Evolutionary conservation across 2,113 vertebrate genomes (phyloP).

Genomic region (Aspidoscelis tigris): DNA sequence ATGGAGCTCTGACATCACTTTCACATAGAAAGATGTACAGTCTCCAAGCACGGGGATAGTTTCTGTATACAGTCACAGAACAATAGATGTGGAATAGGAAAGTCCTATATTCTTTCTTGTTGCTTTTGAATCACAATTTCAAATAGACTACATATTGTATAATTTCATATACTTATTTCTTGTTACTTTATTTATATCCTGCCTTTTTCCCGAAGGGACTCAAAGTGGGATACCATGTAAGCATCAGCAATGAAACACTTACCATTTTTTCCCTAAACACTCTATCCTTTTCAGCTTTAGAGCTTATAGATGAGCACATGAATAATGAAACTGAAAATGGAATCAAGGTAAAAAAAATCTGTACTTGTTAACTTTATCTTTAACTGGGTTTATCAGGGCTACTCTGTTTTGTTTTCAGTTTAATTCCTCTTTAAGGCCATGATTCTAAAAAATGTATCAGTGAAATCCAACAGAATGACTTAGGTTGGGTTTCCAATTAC

Average conservation of each 20-base stretch:
- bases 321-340: conserved; percentile 77
- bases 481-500: not conserved
- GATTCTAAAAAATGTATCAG: not conserved
- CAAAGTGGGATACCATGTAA: not conserved
- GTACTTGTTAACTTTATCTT: conserved; percentile 41
- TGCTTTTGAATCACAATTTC: not conserved
- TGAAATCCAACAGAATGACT: not conserved
- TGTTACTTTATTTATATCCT: too few species aligned
- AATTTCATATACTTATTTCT: not conserved
- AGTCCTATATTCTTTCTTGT: not conserved
- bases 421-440: not conserved
- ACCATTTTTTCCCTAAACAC: conserved; percentile 47
- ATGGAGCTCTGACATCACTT: not conserved
- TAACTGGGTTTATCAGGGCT: not conserved
- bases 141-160: not conserved
- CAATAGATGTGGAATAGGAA: not conserved
- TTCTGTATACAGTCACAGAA: not conserved
- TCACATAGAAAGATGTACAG: not conserved
- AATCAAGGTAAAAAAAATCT: conserved; percentile 78
- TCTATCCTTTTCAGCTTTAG: conserved; percentile 78
- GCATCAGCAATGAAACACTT: conserved; percentile 1
- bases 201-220: too few species aligned
- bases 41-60: not conserved
- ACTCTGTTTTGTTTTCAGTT: not conserved
- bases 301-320: conserved; percentile 83